Conservation (phyloP, 2,888 invertebrate species). For the Caradrina kadenii region DNA sequence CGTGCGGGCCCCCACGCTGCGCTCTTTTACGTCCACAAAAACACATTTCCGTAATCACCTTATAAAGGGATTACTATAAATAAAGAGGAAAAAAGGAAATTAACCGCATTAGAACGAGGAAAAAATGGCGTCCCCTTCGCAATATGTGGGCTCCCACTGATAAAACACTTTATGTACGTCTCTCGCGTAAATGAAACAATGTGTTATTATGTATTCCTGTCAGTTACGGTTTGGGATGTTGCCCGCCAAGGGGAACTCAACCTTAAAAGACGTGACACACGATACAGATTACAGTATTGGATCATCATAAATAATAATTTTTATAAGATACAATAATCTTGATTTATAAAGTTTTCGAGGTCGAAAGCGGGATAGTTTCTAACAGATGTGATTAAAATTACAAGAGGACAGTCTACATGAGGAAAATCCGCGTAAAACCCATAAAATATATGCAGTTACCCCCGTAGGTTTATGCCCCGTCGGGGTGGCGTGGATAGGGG, state of each 20-base stretch:
- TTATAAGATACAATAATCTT: conserved; percentile 57
- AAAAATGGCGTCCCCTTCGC: conserved; percentile 87
- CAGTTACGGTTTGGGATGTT: conserved; percentile 63
- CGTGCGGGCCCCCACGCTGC: conserved; percentile 84
- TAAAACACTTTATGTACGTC: conserved; percentile 87
- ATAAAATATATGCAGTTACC: conserved; percentile 88
- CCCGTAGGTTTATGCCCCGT: conserved; percentile 81
- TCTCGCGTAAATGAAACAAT: conserved; percentile 88
- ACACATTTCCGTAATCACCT: conserved; percentile 91
- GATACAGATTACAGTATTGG: conserved; percentile 29
- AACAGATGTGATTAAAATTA: conserved; percentile 71
- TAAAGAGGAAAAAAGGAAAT: conserved; percentile 91
- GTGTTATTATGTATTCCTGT: conserved; percentile 83
- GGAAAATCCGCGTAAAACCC: conserved; percentile 80
- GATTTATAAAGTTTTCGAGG: conserved; percentile 61
- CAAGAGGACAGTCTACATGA: conserved; percentile 72
- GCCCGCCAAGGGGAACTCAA: conserved; percentile 60
- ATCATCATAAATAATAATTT: conserved; percentile 45
- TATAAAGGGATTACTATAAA: conserved; percentile 91
- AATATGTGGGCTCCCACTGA: conserved; percentile 89
- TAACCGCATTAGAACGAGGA: conserved; percentile 89
- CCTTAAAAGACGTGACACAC: conserved; percentile 48
- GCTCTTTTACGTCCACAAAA: conserved; percentile 90
- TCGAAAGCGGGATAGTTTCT: conserved; percentile 52
- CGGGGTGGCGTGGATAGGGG: conserved; percentile 86